Evolutionary conservation across 1,140 invertebrate genomes (phyloP).

Genomic region (Manduca sexta): DNA sequence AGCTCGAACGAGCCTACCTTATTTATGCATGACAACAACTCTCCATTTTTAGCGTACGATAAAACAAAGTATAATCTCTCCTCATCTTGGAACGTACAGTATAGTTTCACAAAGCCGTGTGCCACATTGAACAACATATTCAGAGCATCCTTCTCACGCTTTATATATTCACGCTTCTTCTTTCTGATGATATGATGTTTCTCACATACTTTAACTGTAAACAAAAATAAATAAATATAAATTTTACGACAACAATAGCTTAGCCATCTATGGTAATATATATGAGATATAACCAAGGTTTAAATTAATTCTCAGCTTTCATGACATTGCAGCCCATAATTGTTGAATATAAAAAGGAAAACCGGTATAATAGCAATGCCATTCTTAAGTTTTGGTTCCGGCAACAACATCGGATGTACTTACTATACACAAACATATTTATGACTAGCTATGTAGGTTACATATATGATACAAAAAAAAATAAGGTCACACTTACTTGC

Average conservation of each 20-base stretch:
- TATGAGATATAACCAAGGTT: background rate
- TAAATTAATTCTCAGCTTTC: background rate
- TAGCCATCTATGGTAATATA: background rate
- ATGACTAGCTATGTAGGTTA: too few relatives aligned
- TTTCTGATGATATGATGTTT: slow-evolving; percentile 94
- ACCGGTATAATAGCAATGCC: too few relatives aligned
- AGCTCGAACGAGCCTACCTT: slow-evolving; percentile 93
- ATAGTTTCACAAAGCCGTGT: slow-evolving; percentile 93
- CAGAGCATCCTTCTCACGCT: slow-evolving; percentile 93
- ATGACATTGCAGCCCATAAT: too few relatives aligned
- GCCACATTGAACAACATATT: slow-evolving; percentile 81
- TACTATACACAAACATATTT: too few relatives aligned
- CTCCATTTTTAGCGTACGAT: slow-evolving; percentile 95
- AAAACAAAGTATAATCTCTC: slow-evolving; percentile 97
- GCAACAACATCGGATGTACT: too few relatives aligned
- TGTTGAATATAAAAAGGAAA: too few relatives aligned
- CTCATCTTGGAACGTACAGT: slow-evolving; percentile 96
- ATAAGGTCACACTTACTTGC: slow-evolving; percentile 84
- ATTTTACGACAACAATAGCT: background rate
- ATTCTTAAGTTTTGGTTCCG: too few relatives aligned
- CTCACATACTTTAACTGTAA: slow-evolving; percentile 96
- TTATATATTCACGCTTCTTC: slow-evolving; percentile 94
- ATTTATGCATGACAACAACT: slow-evolving; percentile 93
- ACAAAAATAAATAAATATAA: slow-evolving; percentile 34
- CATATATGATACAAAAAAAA: too few relatives aligned